These are phyloP conservation scores for Diarsia mendica DNA, from an alignment of 2,888 invertebrate genomes.

Conservation along the genomic window DNA sequence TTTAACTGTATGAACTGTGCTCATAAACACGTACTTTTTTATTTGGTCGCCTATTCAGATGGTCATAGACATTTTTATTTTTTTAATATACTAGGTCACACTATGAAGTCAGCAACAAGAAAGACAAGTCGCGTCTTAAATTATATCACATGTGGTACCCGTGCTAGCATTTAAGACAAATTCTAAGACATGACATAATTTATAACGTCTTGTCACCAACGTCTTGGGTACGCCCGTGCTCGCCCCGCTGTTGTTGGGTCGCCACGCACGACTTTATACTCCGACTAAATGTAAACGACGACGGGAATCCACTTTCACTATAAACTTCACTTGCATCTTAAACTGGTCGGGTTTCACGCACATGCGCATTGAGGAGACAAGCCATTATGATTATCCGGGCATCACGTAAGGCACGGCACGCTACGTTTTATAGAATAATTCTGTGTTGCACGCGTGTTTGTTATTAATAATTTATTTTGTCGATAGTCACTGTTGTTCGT, in stretches of 20 bases:
- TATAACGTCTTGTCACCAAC: too few species aligned
- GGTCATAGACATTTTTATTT: too few species aligned
- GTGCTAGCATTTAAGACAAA: too few species aligned
- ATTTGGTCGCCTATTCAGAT: too few species aligned
- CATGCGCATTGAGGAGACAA: conserved; percentile 74
- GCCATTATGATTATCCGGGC: conserved; percentile 49
- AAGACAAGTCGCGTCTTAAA: too few species aligned
- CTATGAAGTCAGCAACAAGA: too few species aligned
- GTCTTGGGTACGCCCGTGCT: too few species aligned
- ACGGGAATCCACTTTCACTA: conserved; percentile 55
- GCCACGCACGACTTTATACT: conserved; percentile 58
- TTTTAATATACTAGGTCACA: too few species aligned
- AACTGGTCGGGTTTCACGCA: conserved; percentile 66
- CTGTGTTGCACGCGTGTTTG: conserved; percentile 32
- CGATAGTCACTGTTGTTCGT: conserved; percentile 30
- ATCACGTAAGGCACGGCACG: conserved; percentile 36
- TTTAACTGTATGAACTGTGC: too few species aligned
- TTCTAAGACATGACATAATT: too few species aligned
- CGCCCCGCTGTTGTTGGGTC: conserved; percentile 70
- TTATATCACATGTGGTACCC: too few species aligned
- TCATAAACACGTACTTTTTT: too few species aligned
- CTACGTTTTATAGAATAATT: conserved; percentile 33
- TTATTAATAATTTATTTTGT: conserved; percentile 19
- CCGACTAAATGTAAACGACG: conserved; percentile 63
- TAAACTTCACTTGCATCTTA: conserved; percentile 47